A percentile compares a stretch with the other conserved stretches of the same genome.
phyloP scores from a whole-genome alignment of 2,113 vertebrate genomes.

The Silurus glanis region DNA sequence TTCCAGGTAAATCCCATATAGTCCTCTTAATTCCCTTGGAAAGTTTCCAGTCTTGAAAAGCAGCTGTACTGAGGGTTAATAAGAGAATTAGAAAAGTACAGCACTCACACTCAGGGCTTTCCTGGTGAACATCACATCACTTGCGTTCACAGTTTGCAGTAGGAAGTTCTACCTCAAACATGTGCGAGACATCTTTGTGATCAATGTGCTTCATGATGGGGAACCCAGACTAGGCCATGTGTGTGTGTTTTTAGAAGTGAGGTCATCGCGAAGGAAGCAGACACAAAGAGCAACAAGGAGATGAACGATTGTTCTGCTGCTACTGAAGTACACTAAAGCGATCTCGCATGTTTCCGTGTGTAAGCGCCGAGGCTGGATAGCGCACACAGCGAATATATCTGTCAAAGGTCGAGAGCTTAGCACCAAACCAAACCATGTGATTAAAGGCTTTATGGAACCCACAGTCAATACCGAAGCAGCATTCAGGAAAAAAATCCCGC shows the following conservation, averaged over 20 bases:
- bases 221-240: background rate
- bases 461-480: background rate
- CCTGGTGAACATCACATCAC: background rate
- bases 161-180: background rate
- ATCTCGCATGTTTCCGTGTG: background rate
- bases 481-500: background rate
- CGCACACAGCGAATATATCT: background rate
- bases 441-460: background rate
- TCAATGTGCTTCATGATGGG: background rate
- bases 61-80: background rate
- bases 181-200: background rate
- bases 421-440: slow-evolving; percentile 3
- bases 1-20: too few species aligned
- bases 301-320: background rate
- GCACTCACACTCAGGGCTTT: background rate
- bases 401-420: background rate
- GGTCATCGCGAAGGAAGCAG: background rate
- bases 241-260: background rate
- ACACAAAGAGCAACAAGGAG: background rate
- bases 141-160: background rate
- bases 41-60: too few species aligned
- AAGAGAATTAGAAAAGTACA: background rate
- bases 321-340: background rate
- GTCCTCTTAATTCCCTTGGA: too few species aligned
- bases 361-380: background rate